Percentiles rank a stretch among this genome's conserved stretches.
Evolutionary conservation across 2,113 vertebrate species (phyloP).

Genomic region (Camelus dromedarius): DNA sequence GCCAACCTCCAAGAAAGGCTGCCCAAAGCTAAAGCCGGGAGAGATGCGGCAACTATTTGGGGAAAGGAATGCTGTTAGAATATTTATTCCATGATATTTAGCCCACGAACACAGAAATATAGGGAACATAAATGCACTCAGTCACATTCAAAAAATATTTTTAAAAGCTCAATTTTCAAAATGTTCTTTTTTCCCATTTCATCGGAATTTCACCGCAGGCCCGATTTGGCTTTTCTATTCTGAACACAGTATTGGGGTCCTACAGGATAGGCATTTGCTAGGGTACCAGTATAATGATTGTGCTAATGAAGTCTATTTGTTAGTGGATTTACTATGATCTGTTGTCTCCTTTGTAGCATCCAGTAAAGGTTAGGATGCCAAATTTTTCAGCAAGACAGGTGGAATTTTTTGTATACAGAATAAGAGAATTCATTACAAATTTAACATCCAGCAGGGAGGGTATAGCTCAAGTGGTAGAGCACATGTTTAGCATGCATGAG

Average conservation of each 20-base stretch:
- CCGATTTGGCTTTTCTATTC: conserved; percentile 12
- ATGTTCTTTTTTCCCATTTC: not conserved
- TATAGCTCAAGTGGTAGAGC: too few relatives aligned
- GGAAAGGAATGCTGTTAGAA: not conserved
- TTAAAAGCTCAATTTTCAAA: not conserved
- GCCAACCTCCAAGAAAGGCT: not conserved
- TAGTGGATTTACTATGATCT: not conserved
- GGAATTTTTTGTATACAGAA: conserved; percentile 21
- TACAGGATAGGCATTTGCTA: not conserved
- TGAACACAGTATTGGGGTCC: not conserved
- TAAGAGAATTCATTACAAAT: not conserved
- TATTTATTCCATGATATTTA: not conserved
- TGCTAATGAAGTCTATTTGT: not conserved
- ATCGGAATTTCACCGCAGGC: not conserved
- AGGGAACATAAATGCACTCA: not conserved
- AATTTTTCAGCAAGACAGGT: not conserved
- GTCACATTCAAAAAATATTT: not conserved
- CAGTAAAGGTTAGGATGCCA: not conserved
- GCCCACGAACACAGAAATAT: not conserved
- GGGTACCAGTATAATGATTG: not conserved
- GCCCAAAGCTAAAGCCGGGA: not conserved
- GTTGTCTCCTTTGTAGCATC: not conserved
- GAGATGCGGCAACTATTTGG: not conserved
- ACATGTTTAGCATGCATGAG: too few relatives aligned
- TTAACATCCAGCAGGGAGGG: not conserved